Conservation (phyloP, 1,140 invertebrate genomes). For the Drosophila teissieri region DNA sequence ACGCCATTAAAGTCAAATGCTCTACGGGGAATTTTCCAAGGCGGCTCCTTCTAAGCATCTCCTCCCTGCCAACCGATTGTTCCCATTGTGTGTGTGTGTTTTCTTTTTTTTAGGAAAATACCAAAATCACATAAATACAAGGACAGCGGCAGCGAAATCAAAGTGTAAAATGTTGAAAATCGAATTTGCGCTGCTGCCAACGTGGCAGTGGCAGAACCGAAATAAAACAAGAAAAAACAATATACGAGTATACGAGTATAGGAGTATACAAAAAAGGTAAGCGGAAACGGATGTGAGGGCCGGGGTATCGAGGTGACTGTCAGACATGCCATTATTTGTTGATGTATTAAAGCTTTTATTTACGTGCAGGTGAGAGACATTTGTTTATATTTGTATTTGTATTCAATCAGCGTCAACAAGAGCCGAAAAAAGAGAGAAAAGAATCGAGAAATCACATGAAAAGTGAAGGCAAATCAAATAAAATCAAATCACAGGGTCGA, state of each 20-base stretch:
- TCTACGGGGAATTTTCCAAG: slow-evolving; percentile 75
- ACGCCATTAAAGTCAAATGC: slow-evolving; percentile 78
- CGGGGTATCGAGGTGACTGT: slow-evolving; percentile 34
- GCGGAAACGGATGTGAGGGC: slow-evolving; percentile 53
- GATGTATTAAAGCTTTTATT: slow-evolving; percentile 78
- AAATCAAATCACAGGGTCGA: slow-evolving; percentile 61
- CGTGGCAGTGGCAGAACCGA: slow-evolving; percentile 13
- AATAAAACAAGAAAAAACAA: slow-evolving; percentile 31
- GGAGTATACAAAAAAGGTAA: slow-evolving; percentile 1
- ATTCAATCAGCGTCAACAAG: slow-evolving; percentile 79
- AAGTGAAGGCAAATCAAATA: slow-evolving; percentile 72
- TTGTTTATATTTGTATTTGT: slow-evolving; percentile 78
- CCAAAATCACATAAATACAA: slow-evolving; percentile 63
- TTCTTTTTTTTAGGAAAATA: slow-evolving; percentile 37
- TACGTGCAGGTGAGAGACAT: slow-evolving; percentile 73
- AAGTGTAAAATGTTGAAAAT: slow-evolving; percentile 76
- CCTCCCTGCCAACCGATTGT: not conserved
- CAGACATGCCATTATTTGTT: slow-evolving; percentile 77
- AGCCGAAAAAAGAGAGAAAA: slow-evolving; percentile 19
- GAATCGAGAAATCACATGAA: slow-evolving; percentile 57
- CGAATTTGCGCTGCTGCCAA: slow-evolving; percentile 60
- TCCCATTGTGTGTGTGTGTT: slow-evolving; percentile 45
- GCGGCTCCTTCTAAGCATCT: slow-evolving; percentile 40
- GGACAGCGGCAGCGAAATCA: slow-evolving; percentile 43
- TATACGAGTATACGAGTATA: not conserved